phyloP scores from a whole-genome alignment of 2,797 vertebrate genomes.

The Clamator glandarius region DNA sequence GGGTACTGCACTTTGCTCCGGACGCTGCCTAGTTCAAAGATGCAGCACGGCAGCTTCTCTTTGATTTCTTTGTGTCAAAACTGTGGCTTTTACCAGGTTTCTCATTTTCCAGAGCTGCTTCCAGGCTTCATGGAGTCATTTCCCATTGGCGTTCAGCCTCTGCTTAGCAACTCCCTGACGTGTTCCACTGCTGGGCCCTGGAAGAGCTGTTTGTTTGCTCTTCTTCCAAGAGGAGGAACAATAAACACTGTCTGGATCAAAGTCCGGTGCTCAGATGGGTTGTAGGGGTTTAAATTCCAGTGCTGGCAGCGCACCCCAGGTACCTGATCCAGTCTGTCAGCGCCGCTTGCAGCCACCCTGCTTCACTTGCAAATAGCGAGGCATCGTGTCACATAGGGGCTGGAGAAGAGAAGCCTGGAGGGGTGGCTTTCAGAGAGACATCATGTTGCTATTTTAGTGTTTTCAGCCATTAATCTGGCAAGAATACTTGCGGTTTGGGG shows the following conservation, averaged over 20 bases:
- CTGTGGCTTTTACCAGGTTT: not conserved
- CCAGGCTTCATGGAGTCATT: not conserved
- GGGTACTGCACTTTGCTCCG: not conserved
- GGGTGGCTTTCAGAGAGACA: not conserved
- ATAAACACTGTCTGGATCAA: not conserved
- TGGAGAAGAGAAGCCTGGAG: not conserved
- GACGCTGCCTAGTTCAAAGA: not conserved
- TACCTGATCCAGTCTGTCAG: not conserved
- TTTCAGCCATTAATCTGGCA: not conserved
- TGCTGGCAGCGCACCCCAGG: not conserved
- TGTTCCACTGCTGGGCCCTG: not conserved
- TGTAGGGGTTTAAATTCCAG: not conserved
- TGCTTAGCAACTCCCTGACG: conserved; percentile 12
- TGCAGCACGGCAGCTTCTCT: not conserved
- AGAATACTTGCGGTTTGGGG: not conserved
- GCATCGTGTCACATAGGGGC: not conserved
- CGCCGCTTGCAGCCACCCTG: not conserved
- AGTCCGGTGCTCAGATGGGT: not conserved
- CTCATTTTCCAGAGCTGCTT: not conserved
- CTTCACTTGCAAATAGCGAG: not conserved
- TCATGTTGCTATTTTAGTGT: not conserved
- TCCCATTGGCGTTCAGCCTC: not conserved
- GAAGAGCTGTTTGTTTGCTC: conserved; percentile 41
- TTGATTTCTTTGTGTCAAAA: not conserved
- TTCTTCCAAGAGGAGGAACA: conserved; percentile 2